Base-by-base conservation (phyloP, 2,888 invertebrate genomes). In the Zaprionus obscuricornis region DNA sequence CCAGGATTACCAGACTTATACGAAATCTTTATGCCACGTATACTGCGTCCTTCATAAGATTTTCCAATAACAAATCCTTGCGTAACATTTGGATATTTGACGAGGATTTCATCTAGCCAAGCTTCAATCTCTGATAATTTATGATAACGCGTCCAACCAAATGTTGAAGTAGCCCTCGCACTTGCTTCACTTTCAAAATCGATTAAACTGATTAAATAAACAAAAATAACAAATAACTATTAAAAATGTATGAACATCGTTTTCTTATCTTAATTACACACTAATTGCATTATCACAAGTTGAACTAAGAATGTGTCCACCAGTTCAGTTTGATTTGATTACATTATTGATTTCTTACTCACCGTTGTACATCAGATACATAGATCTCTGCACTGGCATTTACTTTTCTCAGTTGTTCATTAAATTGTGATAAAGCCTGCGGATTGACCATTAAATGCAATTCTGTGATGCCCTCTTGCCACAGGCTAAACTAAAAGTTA, bases 401-500 rank as follows among this genome's bases (percentile, higher is more conserved):
- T 0, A n/a, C 22, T 2, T 3, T 39, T 3, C 3, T 24, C 1
- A 79, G 22, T 3, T 36, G 13, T 2, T 29, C 6, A 5, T 88
- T 1, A 88, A 84, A 58, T 86, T 79, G 46, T 88, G 74, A 63
- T 92, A 92, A 1, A 89, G 88, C 88, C 3, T 90, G 87, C 0
- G 94, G 93, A 8, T 91, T 88, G 0, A 94, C 92, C 93, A 94
- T 92, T 4, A 94, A 82, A 54, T 92, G 66, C n/a, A 83, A 8
- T 11, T 72, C 66, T 5, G 45, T 11, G 1, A 26, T 51, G n/a
- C 49, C 22, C 7, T 85, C 74, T 2, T 66, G 47, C 86, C 86
- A 83, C 0, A 85, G 1, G 2, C 20, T 46, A 2, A 64, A 79
- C 83, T 74, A 8, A 2, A 24, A 14, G 6, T n/a, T n/a, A n/a